These are phyloP conservation scores for Potamilus streckersoni DNA, from an alignment of 1,140 invertebrate genomes.

Conservation along the genomic window DNA sequence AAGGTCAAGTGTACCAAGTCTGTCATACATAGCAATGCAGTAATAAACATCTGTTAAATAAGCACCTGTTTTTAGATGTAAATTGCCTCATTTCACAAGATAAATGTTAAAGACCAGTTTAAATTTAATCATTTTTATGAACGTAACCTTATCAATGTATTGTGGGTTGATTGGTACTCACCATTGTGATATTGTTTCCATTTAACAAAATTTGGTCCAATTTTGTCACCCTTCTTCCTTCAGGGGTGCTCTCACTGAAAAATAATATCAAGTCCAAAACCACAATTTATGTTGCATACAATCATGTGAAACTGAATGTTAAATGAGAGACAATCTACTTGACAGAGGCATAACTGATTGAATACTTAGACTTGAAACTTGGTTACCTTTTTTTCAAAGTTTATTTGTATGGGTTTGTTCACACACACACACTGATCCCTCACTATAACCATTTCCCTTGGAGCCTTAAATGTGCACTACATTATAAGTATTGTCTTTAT, in stretches of 20 bases:
- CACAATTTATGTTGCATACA: not conserved
- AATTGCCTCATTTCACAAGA: not conserved
- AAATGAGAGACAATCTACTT: not conserved
- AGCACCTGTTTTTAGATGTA: not conserved
- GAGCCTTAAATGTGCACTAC: too few species aligned
- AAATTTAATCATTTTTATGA: not conserved
- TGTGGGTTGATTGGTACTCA: constrained; percentile 63
- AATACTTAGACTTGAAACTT: too few species aligned
- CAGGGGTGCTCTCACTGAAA: constrained; percentile 88
- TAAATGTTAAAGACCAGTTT: not conserved
- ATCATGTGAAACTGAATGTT: not conserved
- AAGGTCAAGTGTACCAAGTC: not conserved
- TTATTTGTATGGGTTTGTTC: too few species aligned
- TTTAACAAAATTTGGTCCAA: constrained; percentile 98
- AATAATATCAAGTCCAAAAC: not conserved
- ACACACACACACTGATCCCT: too few species aligned
- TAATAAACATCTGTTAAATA: not conserved
- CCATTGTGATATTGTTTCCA: constrained; percentile 99
- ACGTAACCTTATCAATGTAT: not conserved
- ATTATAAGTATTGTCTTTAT: too few species aligned
- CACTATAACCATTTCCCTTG: too few species aligned
- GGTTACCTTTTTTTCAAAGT: too few species aligned
- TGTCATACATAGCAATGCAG: not conserved
- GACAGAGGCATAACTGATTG: too few species aligned
- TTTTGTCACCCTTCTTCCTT: constrained; percentile 96